Conservation (phyloP, 2,888 invertebrate species). For the Rhimphoctona megacephalus region DNA sequence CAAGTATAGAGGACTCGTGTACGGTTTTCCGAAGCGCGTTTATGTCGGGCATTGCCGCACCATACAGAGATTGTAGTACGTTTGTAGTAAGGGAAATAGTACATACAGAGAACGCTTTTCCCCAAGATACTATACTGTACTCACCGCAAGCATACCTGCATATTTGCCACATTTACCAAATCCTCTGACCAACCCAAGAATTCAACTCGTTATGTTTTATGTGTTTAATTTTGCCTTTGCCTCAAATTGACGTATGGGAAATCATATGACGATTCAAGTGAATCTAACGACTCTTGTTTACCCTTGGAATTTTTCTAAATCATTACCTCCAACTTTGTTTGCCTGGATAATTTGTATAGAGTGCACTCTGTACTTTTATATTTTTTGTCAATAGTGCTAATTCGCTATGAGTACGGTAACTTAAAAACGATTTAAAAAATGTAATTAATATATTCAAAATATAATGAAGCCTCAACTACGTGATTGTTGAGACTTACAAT, state of each 20-base stretch:
- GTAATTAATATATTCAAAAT: no score
- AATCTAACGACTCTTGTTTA: background rate
- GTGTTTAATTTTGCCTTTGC: background rate
- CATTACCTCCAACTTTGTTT: background rate
- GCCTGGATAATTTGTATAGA: background rate
- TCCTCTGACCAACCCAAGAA: background rate
- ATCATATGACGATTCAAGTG: background rate
- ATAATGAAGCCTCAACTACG: no score
- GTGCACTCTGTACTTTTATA: no score
- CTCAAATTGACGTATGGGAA: background rate
- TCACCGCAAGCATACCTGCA: constrained; percentile 25
- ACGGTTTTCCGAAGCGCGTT: constrained; percentile 54
- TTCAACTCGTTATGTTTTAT: background rate
- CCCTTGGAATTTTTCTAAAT: background rate
- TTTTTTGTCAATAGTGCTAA: background rate
- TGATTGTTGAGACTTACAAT: no score
- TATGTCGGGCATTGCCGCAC: constrained; percentile 34
- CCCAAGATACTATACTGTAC: constrained; percentile 13
- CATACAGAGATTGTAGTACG: constrained; percentile 38
- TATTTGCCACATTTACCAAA: constrained; percentile 21
- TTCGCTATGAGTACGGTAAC: no score
- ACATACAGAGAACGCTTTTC: constrained; percentile 40
- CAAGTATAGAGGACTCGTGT: constrained; percentile 33
- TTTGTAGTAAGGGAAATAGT: constrained; percentile 18
- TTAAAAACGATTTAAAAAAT: no score